Evolutionary conservation across 2,888 invertebrate species (phyloP), one percentile per base, ranked within the genome.

Genomic region (Acrobasis consociella): DNA sequence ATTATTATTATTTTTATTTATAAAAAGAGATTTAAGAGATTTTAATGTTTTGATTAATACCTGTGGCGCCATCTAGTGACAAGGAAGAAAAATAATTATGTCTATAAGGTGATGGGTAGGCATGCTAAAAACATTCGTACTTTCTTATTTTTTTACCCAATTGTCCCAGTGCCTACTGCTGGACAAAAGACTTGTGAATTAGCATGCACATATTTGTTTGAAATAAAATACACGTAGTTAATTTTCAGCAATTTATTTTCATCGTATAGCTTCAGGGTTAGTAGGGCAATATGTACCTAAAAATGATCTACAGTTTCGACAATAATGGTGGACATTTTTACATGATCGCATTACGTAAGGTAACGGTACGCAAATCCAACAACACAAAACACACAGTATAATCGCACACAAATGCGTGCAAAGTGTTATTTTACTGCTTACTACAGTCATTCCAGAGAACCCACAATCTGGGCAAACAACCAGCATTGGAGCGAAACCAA

Each of bases 251-350:
- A 42, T 61, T 62, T 62, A 58, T 51, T 60, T 50, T 39, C 51
- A 53, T 62, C 38, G 62, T 39, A 68, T 65, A 65, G 69, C 71
- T 64, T 87, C 87, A 49, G 88, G 85, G 68, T 82, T 89, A 9
- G 89, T 88, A 3, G 91, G 91, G 69, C 88, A 85, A 70, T 92
- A 92, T 82, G 88, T 83, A 10, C 91, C 91, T 62, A 92, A 77
- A 69, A 80, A 87, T 58, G 72, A 77, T 64, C 88, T 83, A 71
- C 91, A 92, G 71, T 86, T 89, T 72, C 85, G 80, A 69, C 91
- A 92, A 72, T 90, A 88, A 77, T 92, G 91, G 69, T 90, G 86
- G 0, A 92, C 91, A 67, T 91, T 86, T 73, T 91, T 91, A 73
- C 91, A 92, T n/a, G 91, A 91, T 50, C 82, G 78, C 58, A 91